Base-by-base conservation (phyloP, 2,797 vertebrate species). In the Anguilla obscura region DNA sequence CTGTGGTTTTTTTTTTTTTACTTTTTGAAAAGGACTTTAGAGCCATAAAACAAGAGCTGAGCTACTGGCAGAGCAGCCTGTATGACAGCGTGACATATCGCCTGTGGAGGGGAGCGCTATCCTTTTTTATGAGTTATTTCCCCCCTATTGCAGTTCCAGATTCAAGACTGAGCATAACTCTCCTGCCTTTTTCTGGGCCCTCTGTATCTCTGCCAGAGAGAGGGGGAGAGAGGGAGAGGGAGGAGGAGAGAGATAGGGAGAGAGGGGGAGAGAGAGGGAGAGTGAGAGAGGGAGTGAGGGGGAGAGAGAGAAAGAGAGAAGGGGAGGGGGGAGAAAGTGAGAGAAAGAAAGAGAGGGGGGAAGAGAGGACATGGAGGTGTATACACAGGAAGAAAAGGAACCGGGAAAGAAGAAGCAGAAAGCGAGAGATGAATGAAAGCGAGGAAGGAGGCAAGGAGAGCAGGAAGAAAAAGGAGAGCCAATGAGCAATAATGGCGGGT, bases 91-190 rank as follows among this genome's bases (percentile, higher is more conserved):
- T 74, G 87, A 85, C n/a, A 50, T 33, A 56, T 30, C 2, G 60
- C 8, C 30, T 74, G 1, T 45, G 24, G 33, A 69, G 50, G 30
- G 87, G n/a, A 88, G 82, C 3, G 18, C 50, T 3, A 36, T 85
- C 82, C 76, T 14, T 58, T 71, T 84, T 30, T 33, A 85, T 45
- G 82, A 84, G 48, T 85, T 88, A 85, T 76, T 85, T 84, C 63
- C 30, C n/a, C 48, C 18, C 50, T 36, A 48, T 56, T 45, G 83
- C 40, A 27, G 36, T 56, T 85, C 50, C 87, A 56, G 10, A 16
- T 66, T 0, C 30, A 33, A 45, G 60, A 85, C 9, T 7, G 63
- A 85, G 66, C 54, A 74, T 88, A 88, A 85, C 71, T 74, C 63
- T 50, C 60, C 48, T 45, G 85, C 24, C 24, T 33, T 85, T 63